These are phyloP conservation scores for Myxocyprinus asiaticus DNA, from an alignment of 2,113 vertebrate genomes.

Conservation along the genomic window DNA sequence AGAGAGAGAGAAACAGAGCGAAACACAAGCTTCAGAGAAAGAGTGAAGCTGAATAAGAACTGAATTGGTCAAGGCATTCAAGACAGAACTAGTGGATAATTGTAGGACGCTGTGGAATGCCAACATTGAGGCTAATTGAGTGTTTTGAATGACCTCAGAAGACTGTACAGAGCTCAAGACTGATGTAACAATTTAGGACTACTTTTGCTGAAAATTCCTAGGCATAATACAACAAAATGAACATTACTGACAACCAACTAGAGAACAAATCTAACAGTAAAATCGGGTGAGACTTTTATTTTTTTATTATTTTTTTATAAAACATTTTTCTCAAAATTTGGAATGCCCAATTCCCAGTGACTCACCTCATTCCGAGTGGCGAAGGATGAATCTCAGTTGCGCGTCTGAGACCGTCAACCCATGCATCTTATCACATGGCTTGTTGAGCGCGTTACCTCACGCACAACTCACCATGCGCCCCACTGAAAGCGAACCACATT, in stretches of 20 bases:
- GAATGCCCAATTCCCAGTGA: no score
- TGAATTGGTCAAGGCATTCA: constrained; percentile 39
- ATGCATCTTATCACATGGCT: no score
- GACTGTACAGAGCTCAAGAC: constrained; percentile 30
- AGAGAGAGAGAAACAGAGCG: neutral
- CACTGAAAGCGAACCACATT: no score
- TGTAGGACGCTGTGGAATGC: constrained; percentile 38
- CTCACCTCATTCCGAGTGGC: no score
- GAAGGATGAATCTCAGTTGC: no score
- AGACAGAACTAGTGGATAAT: constrained; percentile 41
- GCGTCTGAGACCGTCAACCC: no score
- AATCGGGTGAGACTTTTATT: neutral
- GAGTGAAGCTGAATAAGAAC: constrained; percentile 20
- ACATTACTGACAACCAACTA: constrained; percentile 12
- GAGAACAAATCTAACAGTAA: neutral
- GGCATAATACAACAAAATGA: neutral
- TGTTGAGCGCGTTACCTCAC: no score
- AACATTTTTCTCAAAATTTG: no score
- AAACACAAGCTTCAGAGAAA: constrained; percentile 42
- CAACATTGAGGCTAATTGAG: constrained; percentile 45
- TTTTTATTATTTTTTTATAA: no score
- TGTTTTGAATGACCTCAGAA: constrained; percentile 37
- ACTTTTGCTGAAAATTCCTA: neutral
- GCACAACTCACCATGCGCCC: no score
- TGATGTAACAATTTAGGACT: constrained; percentile 34